phyloP scores from a whole-genome alignment of 1,140 invertebrate species.

The Saxidomus purpurata region DNA sequence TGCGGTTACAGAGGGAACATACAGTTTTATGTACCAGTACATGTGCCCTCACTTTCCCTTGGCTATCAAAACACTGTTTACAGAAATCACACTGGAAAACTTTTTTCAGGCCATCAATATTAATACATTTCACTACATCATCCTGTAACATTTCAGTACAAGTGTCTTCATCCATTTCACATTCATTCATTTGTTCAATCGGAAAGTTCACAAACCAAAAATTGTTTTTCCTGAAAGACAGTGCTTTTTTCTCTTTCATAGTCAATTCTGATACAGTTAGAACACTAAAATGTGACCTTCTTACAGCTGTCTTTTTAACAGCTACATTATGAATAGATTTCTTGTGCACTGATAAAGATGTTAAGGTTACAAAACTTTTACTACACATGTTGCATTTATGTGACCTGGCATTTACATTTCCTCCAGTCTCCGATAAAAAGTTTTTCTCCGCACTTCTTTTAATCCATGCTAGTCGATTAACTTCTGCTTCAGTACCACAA shows the following conservation, averaged over 20 bases:
- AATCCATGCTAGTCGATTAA: background rate
- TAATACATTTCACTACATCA: background rate
- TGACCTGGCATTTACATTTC: background rate
- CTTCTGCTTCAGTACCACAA: constrained; percentile 7
- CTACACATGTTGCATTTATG: background rate
- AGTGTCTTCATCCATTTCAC: background rate
- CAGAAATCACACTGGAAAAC: background rate
- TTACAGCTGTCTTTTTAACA: background rate
- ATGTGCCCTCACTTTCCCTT: background rate
- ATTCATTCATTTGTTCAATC: background rate
- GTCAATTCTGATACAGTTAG: background rate
- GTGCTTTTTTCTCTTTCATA: background rate
- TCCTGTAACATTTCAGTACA: background rate
- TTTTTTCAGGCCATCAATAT: background rate
- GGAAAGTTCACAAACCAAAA: background rate
- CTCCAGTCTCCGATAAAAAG: background rate
- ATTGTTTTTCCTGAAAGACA: background rate
- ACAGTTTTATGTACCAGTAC: background rate
- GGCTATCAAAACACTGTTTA: background rate
- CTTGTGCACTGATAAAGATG: background rate
- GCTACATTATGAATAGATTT: background rate
- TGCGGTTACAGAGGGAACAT: background rate
- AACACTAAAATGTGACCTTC: background rate
- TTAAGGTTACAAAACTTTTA: background rate
- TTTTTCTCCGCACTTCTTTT: background rate